Base-by-base conservation (phyloP, 2,113 vertebrate genomes). In the Spizaetus ornatus region DNA sequence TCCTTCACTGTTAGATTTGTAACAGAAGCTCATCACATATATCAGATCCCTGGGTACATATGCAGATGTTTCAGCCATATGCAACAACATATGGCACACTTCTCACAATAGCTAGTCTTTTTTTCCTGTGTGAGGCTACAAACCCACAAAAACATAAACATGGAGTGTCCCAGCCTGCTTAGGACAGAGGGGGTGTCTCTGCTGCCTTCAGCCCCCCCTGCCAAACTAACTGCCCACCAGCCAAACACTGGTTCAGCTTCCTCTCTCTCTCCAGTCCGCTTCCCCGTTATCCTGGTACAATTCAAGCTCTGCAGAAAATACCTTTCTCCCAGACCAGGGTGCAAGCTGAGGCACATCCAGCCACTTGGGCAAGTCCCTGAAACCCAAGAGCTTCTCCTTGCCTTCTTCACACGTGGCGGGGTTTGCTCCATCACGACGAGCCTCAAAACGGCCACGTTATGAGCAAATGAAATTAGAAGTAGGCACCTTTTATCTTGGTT, bases 1-100 rank as follows among this genome's bases (percentile, higher is more conserved):
- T 95, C 53, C 63, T 90, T 81, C 55, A 69, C 71, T 88, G 82
- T 76, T 92, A 62, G 79, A 83, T 93, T 81, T 73, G 31, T 58
- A 90, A 50, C 70, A 95, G 78, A 93, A 95, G 86, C 59, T 96
- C 79, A 52, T 80, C 55, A 45, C 50, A 80, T 92, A 62, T 74
- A 88, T 80, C 91, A 86, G 82, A 95, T 95, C 88, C 67, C 94
- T 66, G 88, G 86, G 82, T 92, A 95, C 45, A 80, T 45, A 77
- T 95, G 86, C 95, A 97, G 95, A 96, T 96, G 96, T 97, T 97
- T 86, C 82, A 93, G 85, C 91, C 96, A 96, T 95, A 96, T 97
- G 96, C 82, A 95, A 34, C 19, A 77, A 70, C 95, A 97, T 95
- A 96, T 80, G 95, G 88, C 82, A 70, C 0, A 0, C 76, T 96